Base-by-base conservation (phyloP, 2,113 vertebrate genomes). In the Pimephales promelas region DNA sequence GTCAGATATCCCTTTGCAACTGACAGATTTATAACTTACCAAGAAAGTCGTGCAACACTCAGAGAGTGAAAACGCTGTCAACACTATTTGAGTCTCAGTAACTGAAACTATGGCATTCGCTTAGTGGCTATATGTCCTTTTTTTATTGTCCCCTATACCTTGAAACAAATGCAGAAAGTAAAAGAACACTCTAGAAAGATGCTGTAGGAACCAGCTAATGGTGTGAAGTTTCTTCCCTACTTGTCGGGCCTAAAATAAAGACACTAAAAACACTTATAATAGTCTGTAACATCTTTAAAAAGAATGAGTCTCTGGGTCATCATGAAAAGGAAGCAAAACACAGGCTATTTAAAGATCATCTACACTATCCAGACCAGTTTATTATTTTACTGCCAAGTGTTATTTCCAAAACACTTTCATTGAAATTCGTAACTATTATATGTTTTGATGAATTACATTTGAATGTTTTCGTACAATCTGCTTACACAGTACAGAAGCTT, bases 1-100 rank as follows among this genome's bases (percentile, higher is more conserved):
- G 81, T 64, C 54, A 1, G 26, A 80, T 49, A 52, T 45, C 18
- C 26, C 43, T 66, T 64, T 47, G 57, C 16, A 14, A 79, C 59
- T 80, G 78, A 80, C 43, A 80, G 78, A 80, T 80, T 80, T 66
- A 80, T 52, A 31, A 43, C 78, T 66, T 34, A 45, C 61, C 28
- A 62, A 20, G 34, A 79, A 22, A 62, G 36, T 14, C 1, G 10
- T 28, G 45, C 49, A 34, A 49, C 40, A 49, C 78, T 4, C 59
- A 66, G 59, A 10, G 78, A 47, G 43, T 31, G 43, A 79, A 66
- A 79, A 43, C 10, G 3, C 20, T 52, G 14, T 80, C 26, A 80
- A 64, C 77, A 64, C 34, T 64, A 47, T 79, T 79, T 64, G 36
- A 28, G 24, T 64, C n/a, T 47, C 4, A 11, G 34, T 78, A 43